A percentile compares a stretch with the other conserved stretches of the same genome.
Evolutionary conservation across 2,113 vertebrate genomes (phyloP).

Genomic region (Coptodon rendalli): DNA sequence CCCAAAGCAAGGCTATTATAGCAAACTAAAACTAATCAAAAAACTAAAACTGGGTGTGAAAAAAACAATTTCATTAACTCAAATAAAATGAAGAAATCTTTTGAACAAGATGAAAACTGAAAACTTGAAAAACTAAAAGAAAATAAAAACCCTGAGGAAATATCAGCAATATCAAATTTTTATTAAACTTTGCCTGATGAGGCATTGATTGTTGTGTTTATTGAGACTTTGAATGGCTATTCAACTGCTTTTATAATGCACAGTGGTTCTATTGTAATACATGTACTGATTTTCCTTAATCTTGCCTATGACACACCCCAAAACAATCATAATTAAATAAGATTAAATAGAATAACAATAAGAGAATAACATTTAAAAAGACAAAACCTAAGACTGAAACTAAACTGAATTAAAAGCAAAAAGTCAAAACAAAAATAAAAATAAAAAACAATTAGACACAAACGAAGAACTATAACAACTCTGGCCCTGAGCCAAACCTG

Average conservation of each 20-base stretch:
- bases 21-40: not conserved
- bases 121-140: not conserved
- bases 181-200: not conserved
- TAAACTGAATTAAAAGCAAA: too few relatives aligned
- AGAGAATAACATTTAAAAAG: too few relatives aligned
- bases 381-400: too few relatives aligned
- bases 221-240: not conserved
- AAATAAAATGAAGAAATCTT: not conserved
- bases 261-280: too few relatives aligned
- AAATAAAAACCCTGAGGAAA: not conserved
- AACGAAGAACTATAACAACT: too few relatives aligned
- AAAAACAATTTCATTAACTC: fast-evolving
- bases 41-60: not conserved
- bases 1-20: not conserved
- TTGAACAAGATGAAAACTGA: not conserved
- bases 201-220: not conserved
- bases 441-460: too few relatives aligned
- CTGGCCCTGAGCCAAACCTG: not conserved
- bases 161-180: not conserved
- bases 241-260: not conserved
- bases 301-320: too few relatives aligned
- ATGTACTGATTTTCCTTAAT: too few relatives aligned
- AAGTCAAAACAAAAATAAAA: too few relatives aligned
- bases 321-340: too few relatives aligned
- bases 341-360: too few relatives aligned